Base-by-base conservation (phyloP, 2,888 invertebrate genomes). In the Calliphora vomitoria region DNA sequence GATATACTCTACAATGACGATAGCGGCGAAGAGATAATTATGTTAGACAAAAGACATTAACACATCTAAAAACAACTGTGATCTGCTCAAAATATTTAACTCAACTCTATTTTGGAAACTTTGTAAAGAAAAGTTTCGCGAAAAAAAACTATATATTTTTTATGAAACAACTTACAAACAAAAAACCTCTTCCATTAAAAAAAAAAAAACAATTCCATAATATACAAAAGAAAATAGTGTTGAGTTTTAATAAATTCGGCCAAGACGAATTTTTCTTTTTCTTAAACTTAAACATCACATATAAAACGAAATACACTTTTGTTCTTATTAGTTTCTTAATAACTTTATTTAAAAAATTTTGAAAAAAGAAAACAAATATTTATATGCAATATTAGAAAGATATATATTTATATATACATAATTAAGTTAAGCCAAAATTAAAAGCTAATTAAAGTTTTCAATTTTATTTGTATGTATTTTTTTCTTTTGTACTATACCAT, bases 21-120 rank as follows among this genome's bases (percentile, higher is more conserved):
- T 3, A 92, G 93, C 72, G 90, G 91, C 68, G 92, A 92, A 72
- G 92, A 93, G 82, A 91, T 93, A 79, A 89, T 92, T 66, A 93
- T 92, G 93, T 69, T 92, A 82, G 91, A 91, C 53, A 91, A 91
- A 69, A 89, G 89, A 50, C 91, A 82, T 82, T 89, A 88, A 62
- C 71, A 83, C 20, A n/a, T 55, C 8, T 62, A 58, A 60, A 60
- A 35, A 81, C 4, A 88, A 71, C 88, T 88, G 89, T 89, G 89
- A 89, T 89, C 69, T 81, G 78, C 85, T 85, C 68, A 85, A 85
- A 84, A 35, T 71, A 31, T 55, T 47, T 8, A 82, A 62, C 62
- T 80, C 69, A 82, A 68, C 25, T 82, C 78, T 87, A 55, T 44
- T 53, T 41, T 25, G 25, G 25, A 25, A 35, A 71, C 20, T 5